These are phyloP conservation scores for Pomatostomus ruficeps DNA, from an alignment of 2,113 vertebrate species.

Conservation along the genomic window DNA sequence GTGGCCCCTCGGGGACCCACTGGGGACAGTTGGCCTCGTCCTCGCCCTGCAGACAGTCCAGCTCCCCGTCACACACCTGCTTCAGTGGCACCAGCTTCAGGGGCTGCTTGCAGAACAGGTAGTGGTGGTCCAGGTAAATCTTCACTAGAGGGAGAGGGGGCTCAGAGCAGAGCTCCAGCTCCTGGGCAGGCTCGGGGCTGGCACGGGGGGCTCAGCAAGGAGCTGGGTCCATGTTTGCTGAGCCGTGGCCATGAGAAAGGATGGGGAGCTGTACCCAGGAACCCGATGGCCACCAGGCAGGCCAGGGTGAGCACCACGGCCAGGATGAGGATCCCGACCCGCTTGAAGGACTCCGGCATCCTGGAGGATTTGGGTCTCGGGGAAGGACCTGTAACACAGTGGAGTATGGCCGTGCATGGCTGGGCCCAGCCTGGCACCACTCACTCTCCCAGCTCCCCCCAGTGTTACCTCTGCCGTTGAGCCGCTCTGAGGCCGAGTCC, in stretches of 20 bases:
- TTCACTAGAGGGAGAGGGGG: constrained; percentile 70
- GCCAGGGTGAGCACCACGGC: constrained; percentile 30
- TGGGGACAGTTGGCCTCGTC: constrained; percentile 79
- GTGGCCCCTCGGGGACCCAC: not conserved
- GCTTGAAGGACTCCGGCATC: not conserved
- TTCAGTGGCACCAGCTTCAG: constrained; percentile 77
- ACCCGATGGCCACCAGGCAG: not conserved
- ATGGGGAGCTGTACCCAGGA: constrained; percentile 48
- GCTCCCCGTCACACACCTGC: constrained; percentile 73
- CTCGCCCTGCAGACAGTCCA: constrained; percentile 78
- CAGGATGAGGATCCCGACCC: constrained; percentile 57
- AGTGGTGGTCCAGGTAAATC: constrained; percentile 74
- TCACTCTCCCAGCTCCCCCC: accelerated
- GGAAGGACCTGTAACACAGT: constrained; percentile 8
- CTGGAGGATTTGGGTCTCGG: not conserved
- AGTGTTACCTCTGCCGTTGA: constrained; percentile 58
- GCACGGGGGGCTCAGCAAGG: not conserved
- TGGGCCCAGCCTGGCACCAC: not conserved
- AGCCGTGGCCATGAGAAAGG: accelerated
- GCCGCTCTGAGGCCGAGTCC: constrained; percentile 45
- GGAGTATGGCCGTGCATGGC: not conserved
- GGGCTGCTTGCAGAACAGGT: constrained; percentile 80
- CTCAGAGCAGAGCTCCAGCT: not conserved
- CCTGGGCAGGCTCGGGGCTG: not conserved
- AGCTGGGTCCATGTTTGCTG: accelerated